Evolutionary conservation across 2,888 invertebrate species (phyloP), one percentile per base, ranked within the genome.

Genomic region (Boloria selene): DNA sequence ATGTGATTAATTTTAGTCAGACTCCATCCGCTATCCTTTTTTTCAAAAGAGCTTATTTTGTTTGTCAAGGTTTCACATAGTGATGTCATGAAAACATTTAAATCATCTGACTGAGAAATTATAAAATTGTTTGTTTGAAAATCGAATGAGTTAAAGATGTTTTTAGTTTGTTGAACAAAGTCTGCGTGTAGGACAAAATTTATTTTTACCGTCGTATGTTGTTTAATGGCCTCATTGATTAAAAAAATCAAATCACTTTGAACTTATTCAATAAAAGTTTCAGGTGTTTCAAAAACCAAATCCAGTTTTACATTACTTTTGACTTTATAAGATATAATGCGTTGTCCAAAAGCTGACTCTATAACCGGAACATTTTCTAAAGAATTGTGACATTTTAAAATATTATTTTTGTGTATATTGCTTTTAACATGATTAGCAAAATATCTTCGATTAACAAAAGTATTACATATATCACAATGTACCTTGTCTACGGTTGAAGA

Each of bases 11-110:
- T 72, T 38, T 70, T 22, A 58, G 61, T 54, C 10, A 76, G 50
- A 69, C 64, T 70, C 73, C 74, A 76, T 7, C 73, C 72, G 58
- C 74, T 75, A 52, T 75, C 72, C 66, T 73, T 75, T 62, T 72
- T 72, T 47, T 76, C 72, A 70, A 77, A 76, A 18, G 54, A 59
- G 53, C 64, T 58, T 31, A 73, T 56, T 63, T 69, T 72, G 26
- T 69, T 55, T 13, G 17, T 26, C 14, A 72, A 56, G 6, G 65
- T 68, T 14, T 70, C 61, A 66, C 53, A 14, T 13, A 58, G 42
- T n/a, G 55, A 53, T 44, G 45, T 13, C 38, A 58, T 47, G 26
- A 65, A 63, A 54, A 62, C 44, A 55, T 72, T 61, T 55, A 72
- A 71, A 22, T 38, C 31, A 38, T 2, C 31, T 38, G 31, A 14